phyloP scores from a whole-genome alignment of 2,797 vertebrate species.

The Coluber constrictor region DNA sequence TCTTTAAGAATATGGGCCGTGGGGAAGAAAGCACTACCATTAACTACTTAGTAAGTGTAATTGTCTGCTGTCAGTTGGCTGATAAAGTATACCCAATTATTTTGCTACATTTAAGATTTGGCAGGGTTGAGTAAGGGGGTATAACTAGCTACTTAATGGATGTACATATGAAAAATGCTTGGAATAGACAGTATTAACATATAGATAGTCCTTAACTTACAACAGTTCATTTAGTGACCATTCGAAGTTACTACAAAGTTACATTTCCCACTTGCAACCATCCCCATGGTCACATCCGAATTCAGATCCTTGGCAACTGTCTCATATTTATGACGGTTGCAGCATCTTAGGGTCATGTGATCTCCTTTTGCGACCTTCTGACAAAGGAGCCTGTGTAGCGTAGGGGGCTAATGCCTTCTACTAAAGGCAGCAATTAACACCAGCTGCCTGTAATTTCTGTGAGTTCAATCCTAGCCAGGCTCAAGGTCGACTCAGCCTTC shows the following conservation, averaged over 20 bases:
- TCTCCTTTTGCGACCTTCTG: not conserved
- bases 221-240: not conserved
- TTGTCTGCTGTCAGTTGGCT: not conserved
- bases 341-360: not conserved
- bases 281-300: not conserved
- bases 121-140: not conserved
- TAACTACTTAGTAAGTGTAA: constrained; percentile 87
- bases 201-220: not conserved
- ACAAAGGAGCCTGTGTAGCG: no score
- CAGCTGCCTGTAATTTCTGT: no score
- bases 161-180: not conserved
- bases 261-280: not conserved
- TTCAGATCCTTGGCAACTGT: not conserved
- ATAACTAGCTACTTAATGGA: not conserved
- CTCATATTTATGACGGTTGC: not conserved
- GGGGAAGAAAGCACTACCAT: constrained; percentile 94
- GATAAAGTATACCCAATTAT: not conserved
- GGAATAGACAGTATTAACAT: not conserved
- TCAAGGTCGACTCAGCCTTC: no score
- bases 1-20: constrained; percentile 91
- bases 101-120: not conserved
- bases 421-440: no score
- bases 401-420: no score
- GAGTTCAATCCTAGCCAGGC: no score
- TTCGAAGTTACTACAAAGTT: not conserved